These are phyloP conservation scores for Notodonta dromedarius DNA, from an alignment of 2,888 invertebrate species.

Conservation along the genomic window DNA sequence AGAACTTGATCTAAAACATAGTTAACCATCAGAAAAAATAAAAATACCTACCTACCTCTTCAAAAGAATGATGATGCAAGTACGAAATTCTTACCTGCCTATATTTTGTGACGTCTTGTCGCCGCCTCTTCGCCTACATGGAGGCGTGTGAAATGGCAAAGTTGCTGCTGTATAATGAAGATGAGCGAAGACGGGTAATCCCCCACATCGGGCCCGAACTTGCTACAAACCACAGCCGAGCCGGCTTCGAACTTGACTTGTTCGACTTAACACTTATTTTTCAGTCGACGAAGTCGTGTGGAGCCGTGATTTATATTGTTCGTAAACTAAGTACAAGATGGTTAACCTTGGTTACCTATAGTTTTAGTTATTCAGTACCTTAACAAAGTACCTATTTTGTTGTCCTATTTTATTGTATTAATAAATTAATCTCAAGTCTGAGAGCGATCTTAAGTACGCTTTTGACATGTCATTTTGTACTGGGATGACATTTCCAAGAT, in stretches of 20 bases:
- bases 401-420: no score
- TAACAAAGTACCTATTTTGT: no score
- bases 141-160: conserved; percentile 70
- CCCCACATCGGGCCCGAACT: conserved; percentile 66
- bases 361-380: no score
- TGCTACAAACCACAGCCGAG: conserved; percentile 61
- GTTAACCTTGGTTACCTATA: no score
- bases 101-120: background rate
- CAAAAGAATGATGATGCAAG: no score
- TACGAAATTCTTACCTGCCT: no score
- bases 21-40: background rate
- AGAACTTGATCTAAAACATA: no score
- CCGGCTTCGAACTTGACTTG: conserved; percentile 42
- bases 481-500: no score
- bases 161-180: conserved; percentile 77
- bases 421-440: no score
- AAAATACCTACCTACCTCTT: background rate
- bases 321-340: no score
- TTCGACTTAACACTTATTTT: conserved; percentile 50
- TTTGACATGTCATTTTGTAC: no score
- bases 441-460: no score
- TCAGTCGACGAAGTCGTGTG: conserved; percentile 20
- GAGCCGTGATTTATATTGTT: conserved; percentile 11
- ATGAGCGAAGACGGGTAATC: conserved; percentile 74
- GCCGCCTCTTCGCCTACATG: conserved; percentile 34